phyloP scores from a whole-genome alignment of 2,888 invertebrate genomes.

The Ochropleura plecta region DNA sequence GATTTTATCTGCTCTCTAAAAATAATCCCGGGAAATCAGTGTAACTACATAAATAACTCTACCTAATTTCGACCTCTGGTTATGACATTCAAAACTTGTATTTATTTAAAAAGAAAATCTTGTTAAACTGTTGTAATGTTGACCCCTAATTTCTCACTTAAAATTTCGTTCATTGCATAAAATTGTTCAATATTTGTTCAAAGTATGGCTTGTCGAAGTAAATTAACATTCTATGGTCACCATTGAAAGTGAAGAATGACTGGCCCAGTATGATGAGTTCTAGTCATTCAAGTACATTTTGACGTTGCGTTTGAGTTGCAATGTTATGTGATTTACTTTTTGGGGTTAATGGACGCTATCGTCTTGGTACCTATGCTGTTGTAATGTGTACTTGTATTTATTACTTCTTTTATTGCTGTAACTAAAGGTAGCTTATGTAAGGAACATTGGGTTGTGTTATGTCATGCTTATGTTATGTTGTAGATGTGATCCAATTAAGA shows the following conservation, averaged over 20 bases:
- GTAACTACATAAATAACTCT: no score
- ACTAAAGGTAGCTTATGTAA: constrained; percentile 18
- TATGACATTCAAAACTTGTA: no score
- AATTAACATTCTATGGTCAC: not conserved
- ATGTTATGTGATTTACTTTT: constrained; percentile 12
- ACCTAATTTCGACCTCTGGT: no score
- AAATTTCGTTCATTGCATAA: constrained; percentile 1
- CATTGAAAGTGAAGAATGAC: not conserved
- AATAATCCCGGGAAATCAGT: no score
- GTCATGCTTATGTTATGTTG: not conserved
- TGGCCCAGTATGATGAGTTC: no score
- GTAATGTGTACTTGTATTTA: constrained; percentile 23
- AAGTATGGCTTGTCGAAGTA: not conserved
- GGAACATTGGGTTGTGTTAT: not conserved
- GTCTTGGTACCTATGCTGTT: constrained; percentile 6
- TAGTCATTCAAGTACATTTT: not conserved
- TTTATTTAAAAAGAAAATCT: no score
- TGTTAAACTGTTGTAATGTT: no score
- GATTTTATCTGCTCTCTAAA: no score
- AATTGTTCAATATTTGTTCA: not conserved
- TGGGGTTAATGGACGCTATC: constrained; percentile 24
- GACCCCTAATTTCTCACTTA: no score
- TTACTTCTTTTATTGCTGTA: constrained; percentile 27
- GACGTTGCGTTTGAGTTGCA: not conserved
- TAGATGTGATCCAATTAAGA: no score